Evolutionary conservation across 2,888 invertebrate genomes (phyloP).

Genomic region (Rhabditophanes sp.): DNA sequence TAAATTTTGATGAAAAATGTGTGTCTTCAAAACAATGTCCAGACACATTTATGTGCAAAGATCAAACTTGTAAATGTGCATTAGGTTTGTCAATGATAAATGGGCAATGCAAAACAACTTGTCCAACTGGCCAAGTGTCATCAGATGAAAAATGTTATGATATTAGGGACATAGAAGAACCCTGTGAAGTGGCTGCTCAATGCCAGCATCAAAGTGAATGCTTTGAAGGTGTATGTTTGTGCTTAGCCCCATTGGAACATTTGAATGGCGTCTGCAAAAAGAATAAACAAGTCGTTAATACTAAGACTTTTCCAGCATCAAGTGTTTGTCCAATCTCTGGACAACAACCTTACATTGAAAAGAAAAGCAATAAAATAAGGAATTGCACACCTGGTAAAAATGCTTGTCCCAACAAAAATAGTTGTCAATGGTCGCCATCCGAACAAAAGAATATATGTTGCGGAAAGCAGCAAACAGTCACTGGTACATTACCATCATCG

Average conservation of each 20-base stretch:
- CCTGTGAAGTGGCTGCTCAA: too few relatives aligned
- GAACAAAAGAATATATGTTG: slow-evolving; percentile 37
- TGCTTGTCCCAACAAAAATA: slow-evolving; percentile 18
- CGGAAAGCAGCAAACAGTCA: slow-evolving; percentile 11
- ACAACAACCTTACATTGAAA: slow-evolving; percentile 32
- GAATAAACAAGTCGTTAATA: not conserved
- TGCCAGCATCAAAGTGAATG: too few relatives aligned
- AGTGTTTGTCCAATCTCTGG: slow-evolving; percentile 34
- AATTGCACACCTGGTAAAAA: slow-evolving; percentile 24
- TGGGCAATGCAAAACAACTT: too few relatives aligned
- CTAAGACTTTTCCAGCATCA: slow-evolving; percentile 9
- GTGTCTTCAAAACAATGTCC: slow-evolving; percentile 21
- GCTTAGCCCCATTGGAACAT: too few relatives aligned
- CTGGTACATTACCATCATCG: not conserved
- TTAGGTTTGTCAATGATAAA: slow-evolving; percentile 11
- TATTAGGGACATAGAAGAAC: too few relatives aligned
- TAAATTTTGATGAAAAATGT: slow-evolving; percentile 2
- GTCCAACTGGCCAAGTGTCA: too few relatives aligned
- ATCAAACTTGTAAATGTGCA: slow-evolving; percentile 27
- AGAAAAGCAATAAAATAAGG: slow-evolving; percentile 22
- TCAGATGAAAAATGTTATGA: too few relatives aligned
- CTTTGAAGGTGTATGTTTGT: too few relatives aligned
- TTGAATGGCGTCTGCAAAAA: slow-evolving; percentile 8
- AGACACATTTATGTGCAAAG: slow-evolving; percentile 20
- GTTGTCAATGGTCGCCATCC: slow-evolving; percentile 34